Conservation (phyloP, 2,113 vertebrate species). For the Scopus umbretta region DNA sequence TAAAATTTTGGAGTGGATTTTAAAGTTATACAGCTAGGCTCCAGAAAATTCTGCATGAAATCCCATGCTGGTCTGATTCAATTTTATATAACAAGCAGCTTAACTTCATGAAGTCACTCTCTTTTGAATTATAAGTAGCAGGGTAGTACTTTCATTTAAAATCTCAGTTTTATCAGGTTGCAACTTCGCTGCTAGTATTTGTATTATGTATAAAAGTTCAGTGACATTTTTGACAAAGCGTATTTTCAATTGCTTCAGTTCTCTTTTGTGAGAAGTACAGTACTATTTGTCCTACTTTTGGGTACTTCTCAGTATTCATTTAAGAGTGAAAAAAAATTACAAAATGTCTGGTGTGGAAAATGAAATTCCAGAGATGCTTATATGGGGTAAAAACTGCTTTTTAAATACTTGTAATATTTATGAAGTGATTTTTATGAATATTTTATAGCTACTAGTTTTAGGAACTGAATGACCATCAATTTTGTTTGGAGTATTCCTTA, state of each 20-base stretch:
- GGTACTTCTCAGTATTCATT: neutral
- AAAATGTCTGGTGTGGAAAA: neutral
- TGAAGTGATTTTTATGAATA: neutral
- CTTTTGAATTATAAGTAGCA: constrained; percentile 18
- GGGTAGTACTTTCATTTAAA: constrained; percentile 21
- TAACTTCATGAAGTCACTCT: neutral
- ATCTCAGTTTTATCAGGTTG: constrained; percentile 7
- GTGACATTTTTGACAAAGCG: neutral
- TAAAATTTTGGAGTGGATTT: neutral
- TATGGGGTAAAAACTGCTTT: neutral
- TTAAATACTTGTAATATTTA: neutral
- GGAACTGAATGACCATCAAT: neutral
- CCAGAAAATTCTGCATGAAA: neutral
- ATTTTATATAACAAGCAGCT: constrained; percentile 2
- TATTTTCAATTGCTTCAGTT: neutral
- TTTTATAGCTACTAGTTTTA: neutral
- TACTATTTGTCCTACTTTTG: constrained; percentile 33
- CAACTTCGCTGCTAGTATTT: neutral
- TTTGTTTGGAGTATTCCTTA: neutral
- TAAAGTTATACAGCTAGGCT: neutral
- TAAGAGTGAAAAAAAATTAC: neutral
- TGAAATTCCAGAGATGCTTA: neutral
- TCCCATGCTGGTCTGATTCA: neutral
- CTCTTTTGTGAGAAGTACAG: neutral
- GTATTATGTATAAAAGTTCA: constrained; percentile 1